Percentiles rank a stretch among this genome's conserved stretches.
phyloP scores from a whole-genome alignment of 2,888 invertebrate genomes.

The Nomada ruficornis region DNA sequence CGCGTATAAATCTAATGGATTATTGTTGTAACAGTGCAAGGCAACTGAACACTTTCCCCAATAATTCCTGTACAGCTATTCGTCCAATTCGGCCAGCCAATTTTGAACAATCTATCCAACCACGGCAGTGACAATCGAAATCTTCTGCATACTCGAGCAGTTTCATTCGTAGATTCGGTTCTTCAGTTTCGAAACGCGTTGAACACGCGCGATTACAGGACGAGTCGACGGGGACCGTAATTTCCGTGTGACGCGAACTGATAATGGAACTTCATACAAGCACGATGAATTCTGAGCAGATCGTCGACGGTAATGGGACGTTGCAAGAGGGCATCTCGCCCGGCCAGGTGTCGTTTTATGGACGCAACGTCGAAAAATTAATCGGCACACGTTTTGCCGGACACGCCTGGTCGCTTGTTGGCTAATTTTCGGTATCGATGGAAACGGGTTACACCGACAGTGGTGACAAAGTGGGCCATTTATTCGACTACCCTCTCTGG shows the following conservation, averaged over 20 bases:
- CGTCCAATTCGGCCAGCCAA: constrained; percentile 11
- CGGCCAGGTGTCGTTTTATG: constrained; percentile 38
- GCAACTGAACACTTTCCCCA: constrained; percentile 17
- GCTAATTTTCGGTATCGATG: constrained; percentile 11
- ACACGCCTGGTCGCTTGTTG: background rate
- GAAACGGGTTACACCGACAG: background rate
- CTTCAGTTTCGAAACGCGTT: constrained; percentile 28
- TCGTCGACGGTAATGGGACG: constrained; percentile 37
- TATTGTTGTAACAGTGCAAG: constrained; percentile 60
- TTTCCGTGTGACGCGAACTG: constrained; percentile 49
- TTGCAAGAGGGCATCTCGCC: background rate
- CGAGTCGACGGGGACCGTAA: constrained; percentile 1
- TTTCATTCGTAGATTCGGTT: background rate
- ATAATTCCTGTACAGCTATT: too few relatives aligned
- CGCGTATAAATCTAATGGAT: constrained; percentile 69
- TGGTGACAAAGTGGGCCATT: constrained; percentile 25
- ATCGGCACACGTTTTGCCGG: background rate
- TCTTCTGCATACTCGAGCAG: too few relatives aligned
- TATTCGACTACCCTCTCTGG: background rate
- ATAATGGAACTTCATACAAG: constrained; percentile 46
- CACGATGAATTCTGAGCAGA: constrained; percentile 33
- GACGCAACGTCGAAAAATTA: constrained; percentile 16
- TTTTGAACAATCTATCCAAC: constrained; percentile 2
- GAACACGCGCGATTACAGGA: constrained; percentile 45
- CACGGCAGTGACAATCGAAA: too few relatives aligned